Evolutionary conservation across 2,888 invertebrate species (phyloP).

Genomic region (Heliothis peltigera): DNA sequence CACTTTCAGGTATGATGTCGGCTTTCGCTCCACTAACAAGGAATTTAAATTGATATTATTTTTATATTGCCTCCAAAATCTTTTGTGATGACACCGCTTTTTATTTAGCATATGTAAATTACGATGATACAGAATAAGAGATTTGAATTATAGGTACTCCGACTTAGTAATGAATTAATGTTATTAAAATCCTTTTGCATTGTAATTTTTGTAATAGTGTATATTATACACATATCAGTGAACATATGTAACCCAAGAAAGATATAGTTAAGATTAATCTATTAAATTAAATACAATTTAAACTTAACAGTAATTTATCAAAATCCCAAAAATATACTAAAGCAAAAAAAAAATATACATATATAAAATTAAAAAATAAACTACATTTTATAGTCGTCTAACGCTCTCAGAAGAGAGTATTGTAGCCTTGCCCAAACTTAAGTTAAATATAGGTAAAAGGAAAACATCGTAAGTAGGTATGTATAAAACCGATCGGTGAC

Average conservation of each 20-base stretch:
- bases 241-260: background rate
- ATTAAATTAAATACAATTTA: too few relatives aligned
- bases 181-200: constrained; percentile 81
- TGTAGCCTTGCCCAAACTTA: too few relatives aligned
- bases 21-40: constrained; percentile 90
- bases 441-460: too few relatives aligned
- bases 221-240: too few relatives aligned
- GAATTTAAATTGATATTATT: constrained; percentile 90
- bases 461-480: too few relatives aligned
- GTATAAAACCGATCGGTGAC: background rate
- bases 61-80: constrained; percentile 90
- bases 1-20: constrained; percentile 88
- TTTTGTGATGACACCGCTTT: constrained; percentile 90
- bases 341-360: too few relatives aligned
- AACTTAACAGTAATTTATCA: too few relatives aligned
- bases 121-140: constrained; percentile 87
- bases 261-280: too few relatives aligned
- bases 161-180: constrained; percentile 83
- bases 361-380: too few relatives aligned
- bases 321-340: too few relatives aligned
- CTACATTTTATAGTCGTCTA: too few relatives aligned
- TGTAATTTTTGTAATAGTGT: constrained; percentile 74
- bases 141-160: constrained; percentile 88
- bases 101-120: constrained; percentile 90
- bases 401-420: too few relatives aligned